A percentile compares a stretch with the other conserved stretches of the same genome.
Evolutionary conservation across 2,797 vertebrate species (phyloP).

Genomic region (Tapera naevia): DNA sequence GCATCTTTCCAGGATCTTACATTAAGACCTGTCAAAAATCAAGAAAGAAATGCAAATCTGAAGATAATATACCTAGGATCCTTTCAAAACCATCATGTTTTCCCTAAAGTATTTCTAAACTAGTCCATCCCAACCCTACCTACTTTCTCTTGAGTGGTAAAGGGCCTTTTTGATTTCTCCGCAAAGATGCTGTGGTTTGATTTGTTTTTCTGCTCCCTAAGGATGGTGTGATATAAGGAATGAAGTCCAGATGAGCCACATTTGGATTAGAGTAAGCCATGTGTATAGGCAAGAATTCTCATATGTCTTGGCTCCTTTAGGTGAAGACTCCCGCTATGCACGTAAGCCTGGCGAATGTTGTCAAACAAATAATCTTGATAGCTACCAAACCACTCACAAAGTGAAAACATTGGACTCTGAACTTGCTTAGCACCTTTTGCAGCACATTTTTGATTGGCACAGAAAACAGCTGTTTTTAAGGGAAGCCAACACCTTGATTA

Average conservation of each 20-base stretch:
- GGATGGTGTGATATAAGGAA: neutral
- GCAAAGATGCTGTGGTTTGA: neutral
- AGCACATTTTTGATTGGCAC: neutral
- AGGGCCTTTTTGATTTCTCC: neutral
- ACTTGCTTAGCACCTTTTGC: neutral
- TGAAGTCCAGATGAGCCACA: neutral
- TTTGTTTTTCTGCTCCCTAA: neutral
- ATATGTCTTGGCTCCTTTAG: neutral
- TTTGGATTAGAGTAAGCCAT: neutral
- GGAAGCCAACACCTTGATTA: neutral
- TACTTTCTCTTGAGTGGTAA: neutral
- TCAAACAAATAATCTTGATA: neutral
- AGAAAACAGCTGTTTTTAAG: neutral
- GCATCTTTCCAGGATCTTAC: neutral
- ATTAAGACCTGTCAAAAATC: neutral
- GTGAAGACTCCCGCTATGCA: neutral
- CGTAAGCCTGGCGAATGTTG: accelerated
- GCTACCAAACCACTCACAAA: neutral
- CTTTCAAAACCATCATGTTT: neutral
- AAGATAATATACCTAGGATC: neutral
- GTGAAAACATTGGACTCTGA: neutral
- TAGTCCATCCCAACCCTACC: neutral
- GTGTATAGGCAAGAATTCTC: neutral
- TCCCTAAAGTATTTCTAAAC: neutral
- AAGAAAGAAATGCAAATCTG: neutral